Base-by-base conservation (phyloP, 2,888 invertebrate species). In the Arctia plantaginis region DNA sequence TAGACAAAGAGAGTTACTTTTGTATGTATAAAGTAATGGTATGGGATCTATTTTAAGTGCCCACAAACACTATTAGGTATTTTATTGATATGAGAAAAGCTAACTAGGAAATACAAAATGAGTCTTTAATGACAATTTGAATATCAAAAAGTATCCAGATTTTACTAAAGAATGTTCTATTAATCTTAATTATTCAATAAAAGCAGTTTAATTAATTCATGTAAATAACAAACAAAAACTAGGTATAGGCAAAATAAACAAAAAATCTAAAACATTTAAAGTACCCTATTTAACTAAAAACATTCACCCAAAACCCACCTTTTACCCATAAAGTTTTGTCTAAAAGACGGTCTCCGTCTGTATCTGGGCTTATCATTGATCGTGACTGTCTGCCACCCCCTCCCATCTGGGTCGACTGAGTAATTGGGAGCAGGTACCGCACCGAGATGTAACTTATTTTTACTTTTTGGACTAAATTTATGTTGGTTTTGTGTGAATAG, bases 381-480 rank as follows among this genome's bases (percentile, higher is more conserved):
- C 92, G 90, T 84, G 75, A 86, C 90, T 90, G 91, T 90, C 89
- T 89, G 89, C 78, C 82, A 81, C 80, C 80, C 69, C 80, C 84
- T 80, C 86, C 88, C 85, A 81, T 74, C 80, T 86, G 87, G 89
- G 87, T 87, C 81, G 84, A 74, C 89, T 87, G 91, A 93, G 93
- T 93, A 93, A 93, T 93, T 93, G 92, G 92, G 90, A 88, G 90
- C 91, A 90, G 90, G 91, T 90, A 89, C 87, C 83, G 80, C 77
- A 75, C 82, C 82, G 86, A 85, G 85, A 82, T 59, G 67, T 67
- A 27, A 73, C 70, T 71, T 74, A 71, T 71, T 83, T 73, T 72
- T 41, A 70, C 76, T 66, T 74, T 77, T 72, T 72, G 30, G 30
- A 30, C 6, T 67, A 44, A 66, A 70, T 73, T 72, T 51, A 39